Percentiles rank a stretch among this genome's conserved stretches.
Conservation (phyloP, 2,113 vertebrate species). For the Xiphophorus couchianus region DNA sequence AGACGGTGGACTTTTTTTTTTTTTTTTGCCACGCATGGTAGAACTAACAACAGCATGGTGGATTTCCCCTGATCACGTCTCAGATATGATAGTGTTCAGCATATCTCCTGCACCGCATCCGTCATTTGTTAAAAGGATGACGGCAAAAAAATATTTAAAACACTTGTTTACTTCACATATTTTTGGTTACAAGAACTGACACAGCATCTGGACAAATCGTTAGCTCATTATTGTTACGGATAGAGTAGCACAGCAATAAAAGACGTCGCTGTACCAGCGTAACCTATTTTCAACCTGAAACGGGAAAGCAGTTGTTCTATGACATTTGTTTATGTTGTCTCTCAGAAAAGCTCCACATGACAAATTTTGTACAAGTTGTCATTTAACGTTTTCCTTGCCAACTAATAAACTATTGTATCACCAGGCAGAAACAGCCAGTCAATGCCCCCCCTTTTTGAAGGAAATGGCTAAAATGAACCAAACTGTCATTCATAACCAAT, state of each 20-base stretch:
- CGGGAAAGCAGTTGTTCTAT: neutral
- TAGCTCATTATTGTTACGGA: neutral
- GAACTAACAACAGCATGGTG: constrained; percentile 30
- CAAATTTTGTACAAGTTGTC: neutral
- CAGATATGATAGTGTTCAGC: constrained; percentile 6
- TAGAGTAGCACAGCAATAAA: neutral
- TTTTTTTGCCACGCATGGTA: constrained; percentile 19
- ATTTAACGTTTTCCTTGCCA: constrained; percentile 19
- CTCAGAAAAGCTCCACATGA: neutral
- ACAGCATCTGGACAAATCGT: neutral
- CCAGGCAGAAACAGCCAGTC: constrained; percentile 51
- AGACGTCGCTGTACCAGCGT: neutral
- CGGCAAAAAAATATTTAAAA: neutral
- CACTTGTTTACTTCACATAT: too few species aligned
- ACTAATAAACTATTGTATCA: constrained; percentile 25
- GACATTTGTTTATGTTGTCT: neutral
- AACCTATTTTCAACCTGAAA: neutral
- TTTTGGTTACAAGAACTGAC: neutral
- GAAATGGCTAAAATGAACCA: constrained; percentile 53
- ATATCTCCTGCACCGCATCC: constrained; percentile 20
- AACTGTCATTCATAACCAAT: neutral
- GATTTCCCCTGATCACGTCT: constrained; percentile 67
- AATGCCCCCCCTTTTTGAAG: constrained; percentile 46
- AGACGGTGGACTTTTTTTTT: constrained; percentile 15
- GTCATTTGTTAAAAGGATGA: constrained; percentile 15